Percentiles rank a stretch among this genome's conserved stretches.
These are phyloP conservation scores for Pachyramphus minor DNA, from an alignment of 2,113 vertebrate species.

Conservation along the genomic window DNA sequence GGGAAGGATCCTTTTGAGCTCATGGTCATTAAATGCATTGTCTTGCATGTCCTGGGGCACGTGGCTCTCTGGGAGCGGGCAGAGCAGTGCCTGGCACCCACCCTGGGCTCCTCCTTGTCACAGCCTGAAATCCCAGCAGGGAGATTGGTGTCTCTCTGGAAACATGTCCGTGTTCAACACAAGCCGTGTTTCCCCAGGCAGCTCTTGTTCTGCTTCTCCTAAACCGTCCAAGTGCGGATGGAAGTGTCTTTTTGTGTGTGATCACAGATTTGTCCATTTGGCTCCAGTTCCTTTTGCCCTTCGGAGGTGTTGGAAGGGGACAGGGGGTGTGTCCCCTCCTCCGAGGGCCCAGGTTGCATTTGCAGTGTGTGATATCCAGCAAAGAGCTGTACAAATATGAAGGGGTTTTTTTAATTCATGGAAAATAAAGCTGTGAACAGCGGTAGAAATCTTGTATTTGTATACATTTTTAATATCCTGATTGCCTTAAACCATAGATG, in stretches of 20 bases:
- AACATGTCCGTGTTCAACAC: neutral
- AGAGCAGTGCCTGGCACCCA: neutral
- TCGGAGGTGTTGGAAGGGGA: neutral
- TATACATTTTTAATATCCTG: conserved; percentile 71
- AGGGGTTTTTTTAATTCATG: conserved; percentile 59
- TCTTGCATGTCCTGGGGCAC: neutral
- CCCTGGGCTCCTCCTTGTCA: neutral
- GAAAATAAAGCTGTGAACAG: conserved; percentile 81
- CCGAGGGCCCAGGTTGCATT: neutral
- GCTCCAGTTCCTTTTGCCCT: neutral
- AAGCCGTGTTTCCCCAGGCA: neutral
- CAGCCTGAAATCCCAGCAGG: neutral
- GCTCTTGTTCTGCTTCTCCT: neutral
- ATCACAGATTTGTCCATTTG: neutral
- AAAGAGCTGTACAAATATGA: conserved; percentile 54
- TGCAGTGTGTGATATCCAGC: neutral
- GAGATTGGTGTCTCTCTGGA: rapidly evolving
- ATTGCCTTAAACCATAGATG: conserved; percentile 78
- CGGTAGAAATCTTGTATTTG: conserved; percentile 72
- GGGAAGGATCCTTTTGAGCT: neutral
- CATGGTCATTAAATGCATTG: rapidly evolving
- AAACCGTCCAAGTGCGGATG: rapidly evolving
- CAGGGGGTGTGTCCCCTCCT: neutral
- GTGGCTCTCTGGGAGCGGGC: rapidly evolving
- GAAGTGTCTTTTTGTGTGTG: conserved; percentile 27